Base-by-base conservation (phyloP, 2,797 vertebrate species). In the Aplochiton taeniatus region DNA sequence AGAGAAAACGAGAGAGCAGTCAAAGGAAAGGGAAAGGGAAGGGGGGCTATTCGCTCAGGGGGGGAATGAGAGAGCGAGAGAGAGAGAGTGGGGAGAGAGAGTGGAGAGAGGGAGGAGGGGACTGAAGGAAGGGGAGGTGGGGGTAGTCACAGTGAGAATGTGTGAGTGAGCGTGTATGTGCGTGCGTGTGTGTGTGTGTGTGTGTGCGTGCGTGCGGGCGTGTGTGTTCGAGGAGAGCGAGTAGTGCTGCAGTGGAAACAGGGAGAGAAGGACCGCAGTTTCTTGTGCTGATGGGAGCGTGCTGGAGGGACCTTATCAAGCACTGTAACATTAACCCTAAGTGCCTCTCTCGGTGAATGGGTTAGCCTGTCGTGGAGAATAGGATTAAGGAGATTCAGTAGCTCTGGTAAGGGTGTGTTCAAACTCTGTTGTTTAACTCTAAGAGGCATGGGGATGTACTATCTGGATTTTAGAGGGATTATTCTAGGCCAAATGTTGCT, bases 211-310 rank as follows among this genome's bases (percentile, higher is more conserved):
- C 31, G 69, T 43, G 55, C 60, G 56, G 55, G 72, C 61, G 77
- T 66, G 74, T 65, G 76, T 57, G 77, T 68, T 9, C 61, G 48
- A 74, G 60, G 76, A 84, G 85, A 85, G 72, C 78, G 84, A 88
- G 84, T 85, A 85, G 80, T 89, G 88, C 89, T 89, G 90, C 90
- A 92, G 91, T 89, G 88, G 85, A 83, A 87, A 89, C 86, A 87
- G 87, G 85, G 80, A 69, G 81, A 86, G 71, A 86, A 88, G 84
- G 90, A 92, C 90, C 90, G 91, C 91, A 91, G 90, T 83, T 91
- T 87, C 77, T 86, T 79, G 69, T 85, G 87, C 87, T 90, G 87
- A 90, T 90, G 88, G 87, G 82, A 88, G 85, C 88, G 83, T 79
- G 68, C 74, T 70, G 67, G 61, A 83, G 85, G 81, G 83, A 90